Conservation (phyloP, 1,140 invertebrate genomes). For the Lepidurus couesii region DNA sequence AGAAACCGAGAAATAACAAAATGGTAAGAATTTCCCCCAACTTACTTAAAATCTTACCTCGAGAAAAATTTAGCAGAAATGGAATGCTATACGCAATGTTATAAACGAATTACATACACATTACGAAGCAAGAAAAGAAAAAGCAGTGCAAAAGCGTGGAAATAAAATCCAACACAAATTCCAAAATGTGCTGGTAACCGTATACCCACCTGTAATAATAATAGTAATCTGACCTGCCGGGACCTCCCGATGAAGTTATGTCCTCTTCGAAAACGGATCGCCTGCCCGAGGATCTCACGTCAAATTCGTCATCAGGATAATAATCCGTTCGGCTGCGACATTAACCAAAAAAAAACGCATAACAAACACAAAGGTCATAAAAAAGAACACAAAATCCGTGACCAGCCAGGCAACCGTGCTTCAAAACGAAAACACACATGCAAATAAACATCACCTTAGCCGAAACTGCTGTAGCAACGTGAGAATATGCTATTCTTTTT, state of each 20-base stretch:
- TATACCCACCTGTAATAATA: background rate
- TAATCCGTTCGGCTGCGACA: background rate
- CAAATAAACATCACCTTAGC: background rate
- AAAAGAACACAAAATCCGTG: background rate
- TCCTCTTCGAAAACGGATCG: slow-evolving; percentile 1
- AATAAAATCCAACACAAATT: background rate
- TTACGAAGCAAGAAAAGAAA: background rate
- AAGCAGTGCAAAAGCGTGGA: background rate
- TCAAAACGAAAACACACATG: background rate
- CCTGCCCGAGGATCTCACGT: background rate
- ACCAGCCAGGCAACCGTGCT: slow-evolving; percentile 17
- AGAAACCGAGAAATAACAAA: slow-evolving; percentile 22
- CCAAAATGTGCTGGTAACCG: background rate
- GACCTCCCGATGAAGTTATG: background rate
- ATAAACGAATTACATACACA: background rate
- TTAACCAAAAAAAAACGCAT: background rate
- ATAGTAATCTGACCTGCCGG: slow-evolving; percentile 18
- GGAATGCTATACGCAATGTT: background rate
- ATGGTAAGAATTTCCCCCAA: background rate
- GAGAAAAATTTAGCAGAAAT: background rate
- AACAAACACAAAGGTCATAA: slow-evolving; percentile 1
- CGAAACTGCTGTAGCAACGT: background rate
- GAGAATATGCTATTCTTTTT: too few species aligned
- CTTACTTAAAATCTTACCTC: background rate
- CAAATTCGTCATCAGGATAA: slow-evolving; percentile 11